Base-by-base conservation (phyloP, 2,113 vertebrate species). In the Dasyornis broadbenti region DNA sequence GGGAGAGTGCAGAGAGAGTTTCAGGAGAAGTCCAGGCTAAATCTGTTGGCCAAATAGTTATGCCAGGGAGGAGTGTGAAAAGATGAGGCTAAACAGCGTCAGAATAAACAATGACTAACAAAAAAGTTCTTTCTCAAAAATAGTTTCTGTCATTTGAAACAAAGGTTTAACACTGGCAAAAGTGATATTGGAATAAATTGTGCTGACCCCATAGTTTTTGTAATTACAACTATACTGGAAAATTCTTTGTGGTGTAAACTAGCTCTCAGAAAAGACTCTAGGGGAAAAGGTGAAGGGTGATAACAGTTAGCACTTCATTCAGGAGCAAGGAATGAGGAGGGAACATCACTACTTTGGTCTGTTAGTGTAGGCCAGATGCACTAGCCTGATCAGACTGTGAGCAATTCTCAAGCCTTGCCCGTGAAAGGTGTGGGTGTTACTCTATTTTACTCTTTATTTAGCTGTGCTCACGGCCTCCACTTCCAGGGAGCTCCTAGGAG, bases 91-190 rank as follows among this genome's bases (percentile, higher is more conserved):
- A 80, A 92, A 91, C 2, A 1, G 87, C 86, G 72, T 81, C 0
- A 0, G 65, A 93, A 92, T 80, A 84, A 92, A 82, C 57, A 89
- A 64, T 61, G 49, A 76, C 40, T 79, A 85, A 79, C 4, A 1
- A 90, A 84, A 81, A 89, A 68, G 42, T 75, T 89, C 11, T 82
- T 88, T 86, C 76, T 94, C 72, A 82, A 57, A 85, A 94, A 85
- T 23, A 65, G 7, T 89, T 94, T 81, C 69, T 94, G 77, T 89
- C 69, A 64, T 82, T 91, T n/a, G 40, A 88, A 94, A 69, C 33
- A 90, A 93, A 95, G 56, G 61, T 95, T 87, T 94, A 92, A 93
- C 86, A 89, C 61, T 76, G 91, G 77, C 80, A 93, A 91, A 95
- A 93, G 65, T 37, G 49, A 78, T 70, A 72, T 28, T 69, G 61